phyloP scores from a whole-genome alignment of 2,888 invertebrate genomes.

The Lithosia quadra region DNA sequence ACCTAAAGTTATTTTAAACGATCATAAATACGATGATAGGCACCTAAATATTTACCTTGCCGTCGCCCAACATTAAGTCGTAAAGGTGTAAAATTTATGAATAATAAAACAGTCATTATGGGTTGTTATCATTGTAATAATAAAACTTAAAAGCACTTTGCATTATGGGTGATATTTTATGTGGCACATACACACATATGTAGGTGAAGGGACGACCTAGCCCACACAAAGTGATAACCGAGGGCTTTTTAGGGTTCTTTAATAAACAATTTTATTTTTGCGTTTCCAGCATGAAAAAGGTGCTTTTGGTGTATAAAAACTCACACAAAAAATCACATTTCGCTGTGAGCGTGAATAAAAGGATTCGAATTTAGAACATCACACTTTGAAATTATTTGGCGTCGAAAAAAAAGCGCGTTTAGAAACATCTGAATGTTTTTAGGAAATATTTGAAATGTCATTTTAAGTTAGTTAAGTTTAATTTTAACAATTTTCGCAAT shows the following conservation, averaged over 20 bases:
- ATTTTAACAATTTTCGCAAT: too few species aligned
- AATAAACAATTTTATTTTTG: neutral
- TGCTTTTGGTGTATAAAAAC: neutral
- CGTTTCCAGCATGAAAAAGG: neutral
- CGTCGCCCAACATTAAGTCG: conserved; percentile 56
- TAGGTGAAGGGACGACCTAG: conserved; percentile 12
- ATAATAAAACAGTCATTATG: conserved; percentile 60
- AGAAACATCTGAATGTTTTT: too few species aligned
- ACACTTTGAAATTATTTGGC: too few species aligned
- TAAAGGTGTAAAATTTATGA: conserved; percentile 70
- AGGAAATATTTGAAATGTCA: too few species aligned
- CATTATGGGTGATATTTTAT: conserved; percentile 36
- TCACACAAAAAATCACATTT: neutral
- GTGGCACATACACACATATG: conserved; percentile 8
- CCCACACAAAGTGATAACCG: conserved; percentile 7
- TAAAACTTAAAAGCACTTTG: conserved; percentile 50
- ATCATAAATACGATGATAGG: conserved; percentile 66
- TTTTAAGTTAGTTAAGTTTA: too few species aligned
- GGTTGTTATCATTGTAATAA: conserved; percentile 48
- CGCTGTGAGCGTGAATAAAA: neutral
- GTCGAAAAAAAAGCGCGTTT: too few species aligned
- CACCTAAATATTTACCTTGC: conserved; percentile 59
- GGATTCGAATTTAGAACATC: too few species aligned
- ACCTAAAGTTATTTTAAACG: conserved; percentile 51
- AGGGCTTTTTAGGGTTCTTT: neutral